Evolutionary conservation across 2,888 invertebrate species (phyloP).

Genomic region (Agrochola circellaris): DNA sequence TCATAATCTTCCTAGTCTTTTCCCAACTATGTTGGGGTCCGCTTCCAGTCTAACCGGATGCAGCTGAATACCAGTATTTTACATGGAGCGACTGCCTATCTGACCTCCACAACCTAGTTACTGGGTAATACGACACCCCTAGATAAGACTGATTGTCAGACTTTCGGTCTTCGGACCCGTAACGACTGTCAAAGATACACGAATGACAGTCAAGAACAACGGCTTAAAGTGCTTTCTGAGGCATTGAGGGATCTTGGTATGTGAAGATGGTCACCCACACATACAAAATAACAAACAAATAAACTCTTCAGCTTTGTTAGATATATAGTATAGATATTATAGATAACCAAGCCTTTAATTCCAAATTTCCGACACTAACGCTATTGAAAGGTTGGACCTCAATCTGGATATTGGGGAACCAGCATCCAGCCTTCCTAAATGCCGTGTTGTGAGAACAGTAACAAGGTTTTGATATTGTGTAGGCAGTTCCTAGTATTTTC

Average conservation of each 20-base stretch:
- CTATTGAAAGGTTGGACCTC: slow-evolving; percentile 52
- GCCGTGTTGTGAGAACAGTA: slow-evolving; percentile 23
- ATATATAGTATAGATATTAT: no score
- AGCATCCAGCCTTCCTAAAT: slow-evolving; percentile 28
- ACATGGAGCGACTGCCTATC: neutral
- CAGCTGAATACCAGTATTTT: no score
- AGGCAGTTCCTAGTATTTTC: slow-evolving; percentile 6
- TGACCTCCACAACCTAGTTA: neutral
- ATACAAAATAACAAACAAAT: no score
- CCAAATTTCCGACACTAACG: slow-evolving; percentile 34
- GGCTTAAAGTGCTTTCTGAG: no score
- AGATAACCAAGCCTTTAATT: slow-evolving; percentile 31
- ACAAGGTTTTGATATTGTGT: neutral
- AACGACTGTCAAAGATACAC: no score
- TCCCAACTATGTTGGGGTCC: neutral
- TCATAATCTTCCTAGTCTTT: neutral
- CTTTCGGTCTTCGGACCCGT: no score
- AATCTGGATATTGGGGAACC: slow-evolving; percentile 53
- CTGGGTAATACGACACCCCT: no score
- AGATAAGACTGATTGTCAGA: no score
- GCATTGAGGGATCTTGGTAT: no score
- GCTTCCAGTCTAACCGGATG: neutral
- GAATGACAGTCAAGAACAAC: no score
- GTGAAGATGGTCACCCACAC: no score
- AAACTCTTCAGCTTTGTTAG: no score